These are phyloP conservation scores for Pseudochaenichthys georgianus DNA, from an alignment of 2,797 vertebrate species.

Conservation along the genomic window DNA sequence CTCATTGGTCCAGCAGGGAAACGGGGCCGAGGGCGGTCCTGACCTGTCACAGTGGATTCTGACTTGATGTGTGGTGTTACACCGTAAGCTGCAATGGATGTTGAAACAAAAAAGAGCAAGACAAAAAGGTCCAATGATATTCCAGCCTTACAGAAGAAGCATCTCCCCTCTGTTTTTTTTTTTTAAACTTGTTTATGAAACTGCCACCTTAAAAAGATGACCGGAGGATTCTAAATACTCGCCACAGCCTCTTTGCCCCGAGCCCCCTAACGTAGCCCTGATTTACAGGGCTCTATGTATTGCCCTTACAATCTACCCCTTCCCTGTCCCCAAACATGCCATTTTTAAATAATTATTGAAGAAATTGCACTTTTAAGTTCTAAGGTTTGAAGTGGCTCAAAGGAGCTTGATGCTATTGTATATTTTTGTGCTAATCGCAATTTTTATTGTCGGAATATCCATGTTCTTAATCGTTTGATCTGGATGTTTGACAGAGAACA, in stretches of 20 bases:
- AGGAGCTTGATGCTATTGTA: slow-evolving; percentile 91
- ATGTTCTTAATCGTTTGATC: slow-evolving; percentile 88
- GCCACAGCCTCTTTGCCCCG: slow-evolving; percentile 68
- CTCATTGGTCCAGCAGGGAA: slow-evolving; percentile 90
- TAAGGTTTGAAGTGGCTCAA: slow-evolving; percentile 91
- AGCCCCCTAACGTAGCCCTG: slow-evolving; percentile 57
- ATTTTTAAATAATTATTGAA: slow-evolving; percentile 86
- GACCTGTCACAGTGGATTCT: slow-evolving; percentile 99
- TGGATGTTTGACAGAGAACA: slow-evolving; percentile 87
- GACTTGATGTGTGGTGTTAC: slow-evolving; percentile 99
- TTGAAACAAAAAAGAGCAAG: slow-evolving; percentile 87
- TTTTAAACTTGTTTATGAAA: slow-evolving; percentile 57
- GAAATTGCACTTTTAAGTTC: slow-evolving; percentile 88
- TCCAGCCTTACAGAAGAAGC: slow-evolving; percentile 94
- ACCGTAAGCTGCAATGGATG: slow-evolving; percentile 99
- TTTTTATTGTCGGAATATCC: slow-evolving; percentile 89
- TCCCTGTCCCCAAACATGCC: slow-evolving; percentile 83
- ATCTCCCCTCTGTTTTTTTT: slow-evolving; percentile 60
- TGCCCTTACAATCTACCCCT: slow-evolving; percentile 85
- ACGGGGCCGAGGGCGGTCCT: slow-evolving; percentile 99
- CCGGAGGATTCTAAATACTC: slow-evolving; percentile 72
- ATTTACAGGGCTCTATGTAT: slow-evolving; percentile 68
- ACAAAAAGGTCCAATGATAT: slow-evolving; percentile 95
- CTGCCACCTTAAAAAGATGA: slow-evolving; percentile 78
- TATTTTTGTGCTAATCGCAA: slow-evolving; percentile 90